Evolutionary conservation across 37 sponge, comb jelly and placozoan species (phyloP).

Genomic region (Oopsacas minuta): DNA sequence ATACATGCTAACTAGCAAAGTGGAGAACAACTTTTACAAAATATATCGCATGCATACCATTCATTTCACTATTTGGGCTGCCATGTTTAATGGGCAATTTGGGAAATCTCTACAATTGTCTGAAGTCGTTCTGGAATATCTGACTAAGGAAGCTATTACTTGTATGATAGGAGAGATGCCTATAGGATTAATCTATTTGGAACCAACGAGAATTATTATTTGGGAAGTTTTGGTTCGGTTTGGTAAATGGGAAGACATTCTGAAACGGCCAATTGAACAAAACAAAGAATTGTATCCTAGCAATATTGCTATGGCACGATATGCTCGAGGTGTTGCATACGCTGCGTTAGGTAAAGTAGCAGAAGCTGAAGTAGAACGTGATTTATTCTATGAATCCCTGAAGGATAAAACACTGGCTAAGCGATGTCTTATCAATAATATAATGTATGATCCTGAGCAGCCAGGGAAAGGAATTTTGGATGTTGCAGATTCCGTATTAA

Average conservation of each 20-base stretch:
- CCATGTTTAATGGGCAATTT: slow-evolving; percentile 51
- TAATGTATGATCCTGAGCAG: slow-evolving; percentile 34
- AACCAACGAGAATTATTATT: slow-evolving; percentile 28
- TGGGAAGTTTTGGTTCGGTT: slow-evolving; percentile 53
- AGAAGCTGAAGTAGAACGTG: slow-evolving; percentile 35
- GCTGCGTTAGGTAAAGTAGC: slow-evolving; percentile 35
- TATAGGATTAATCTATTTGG: slow-evolving; percentile 32
- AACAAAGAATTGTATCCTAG: slow-evolving; percentile 34
- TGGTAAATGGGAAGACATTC: slow-evolving; percentile 51
- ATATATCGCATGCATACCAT: slow-evolving; percentile 40
- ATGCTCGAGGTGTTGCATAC: slow-evolving; percentile 52
- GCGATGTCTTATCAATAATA: slow-evolving; percentile 33
- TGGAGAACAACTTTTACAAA: slow-evolving; percentile 41
- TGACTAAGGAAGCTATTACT: background rate
- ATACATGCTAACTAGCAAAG: slow-evolving; percentile 18
- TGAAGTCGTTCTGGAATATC: background rate
- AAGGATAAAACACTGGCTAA: slow-evolving; percentile 28
- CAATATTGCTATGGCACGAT: slow-evolving; percentile 31
- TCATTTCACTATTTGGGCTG: slow-evolving; percentile 48
- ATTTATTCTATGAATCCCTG: slow-evolving; percentile 25
- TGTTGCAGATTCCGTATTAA: slow-evolving; percentile 38
- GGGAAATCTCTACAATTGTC: background rate
- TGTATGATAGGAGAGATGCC: slow-evolving; percentile 28
- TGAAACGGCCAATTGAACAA: slow-evolving; percentile 33
- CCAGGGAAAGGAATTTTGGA: slow-evolving; percentile 33